Evolutionary conservation across 1,140 invertebrate species (phyloP), one percentile per base, ranked within the genome.

Genomic region (Brachionus asplanchnoidis): DNA sequence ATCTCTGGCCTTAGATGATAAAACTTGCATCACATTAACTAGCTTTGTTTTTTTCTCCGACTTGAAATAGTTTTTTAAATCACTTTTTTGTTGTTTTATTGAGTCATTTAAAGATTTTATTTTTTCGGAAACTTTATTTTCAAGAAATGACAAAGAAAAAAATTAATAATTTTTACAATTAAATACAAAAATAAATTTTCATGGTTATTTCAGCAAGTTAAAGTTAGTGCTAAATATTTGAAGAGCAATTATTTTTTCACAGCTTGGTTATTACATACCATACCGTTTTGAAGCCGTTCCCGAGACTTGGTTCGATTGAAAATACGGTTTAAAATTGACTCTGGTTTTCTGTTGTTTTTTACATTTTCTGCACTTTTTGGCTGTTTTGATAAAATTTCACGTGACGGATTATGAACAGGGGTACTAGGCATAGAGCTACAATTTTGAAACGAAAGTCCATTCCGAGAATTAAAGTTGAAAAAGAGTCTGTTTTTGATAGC

Each of bases 71-170:
- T 68, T 68, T 12, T 68, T 68, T 12, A 68, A n/a, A 23, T 68
- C 26, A 68, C 66, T 11, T 40, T 68, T 68, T 68, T 68, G 66
- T 4, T n/a, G 66, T 32, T 68, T 68, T n/a, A 68, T 28, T 68
- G 66, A 68, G 8, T 68, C 66, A 68, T 68, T 68, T 32, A 68
- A 68, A 68, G n/a, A 68, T 68, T 68, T 68, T 68, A 68, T 68
- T 68, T 68, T 68, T 68, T 68, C 66, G 66, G 66, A 68, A 32
- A 68, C 66, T 68, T 68, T 68, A 68, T 68, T 68, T 68, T 36
- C 17, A 68, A 68, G 12, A 68, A 36, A 14, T 32, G 32, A 68
- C 2, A 68, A 40, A 68, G 23, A 68, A 32, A 68, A 68, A 28
- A 36, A 14, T 68, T 68, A 68, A 28, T 32, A 68, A 28, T 32